Evolutionary conservation across 2,888 invertebrate species (phyloP), one percentile per base, ranked within the genome.

Genomic region (Eupithecia vulgata): DNA sequence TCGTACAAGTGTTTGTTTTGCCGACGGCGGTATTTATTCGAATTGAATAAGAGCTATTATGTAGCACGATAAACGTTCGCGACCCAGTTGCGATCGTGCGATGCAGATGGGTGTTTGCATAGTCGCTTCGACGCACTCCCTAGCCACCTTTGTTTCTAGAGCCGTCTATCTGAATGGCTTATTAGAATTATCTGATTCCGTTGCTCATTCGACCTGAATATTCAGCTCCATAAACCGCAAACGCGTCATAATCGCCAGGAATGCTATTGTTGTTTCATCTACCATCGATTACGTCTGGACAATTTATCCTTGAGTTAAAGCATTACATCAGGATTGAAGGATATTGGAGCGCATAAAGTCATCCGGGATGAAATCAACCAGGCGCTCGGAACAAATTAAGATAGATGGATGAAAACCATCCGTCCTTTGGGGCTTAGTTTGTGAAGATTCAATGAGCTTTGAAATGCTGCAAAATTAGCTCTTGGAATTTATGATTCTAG

Each of bases 161-260:
- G 81, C 85, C 81, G 81, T 82, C 86, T 83, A 84, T 80, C 87
- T 91, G 88, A 92, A 93, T 91, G 81, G 88, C 86, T 91, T 92
- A 92, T 92, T 89, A 90, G 89, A 87, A 87, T 87, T 91, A 93
- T 93, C 91, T 90, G 91, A 92, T 92, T 89, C 90, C 87, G 88
- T 88, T 91, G 92, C 90, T 91, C 90, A 90, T 84, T 86, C 88
- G 88, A 92, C 91, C 91, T 90, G 87, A 90, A 91, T 92, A 89
- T 91, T 90, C 86, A 84, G 88, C 88, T 87, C 87, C 87, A 90
- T 90, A 90, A 90, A 91, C 87, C 88, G 84, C 80, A 79, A 82
- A 81, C 83, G 85, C 88, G 87, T 91, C 88, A 90, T 88, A 83
- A 81, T 81, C 78, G 80, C 85, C 80, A 72, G 85, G 87, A 82